Evolutionary conservation across 2,797 vertebrate species (phyloP).

Genomic region (Poecilia wingei): DNA sequence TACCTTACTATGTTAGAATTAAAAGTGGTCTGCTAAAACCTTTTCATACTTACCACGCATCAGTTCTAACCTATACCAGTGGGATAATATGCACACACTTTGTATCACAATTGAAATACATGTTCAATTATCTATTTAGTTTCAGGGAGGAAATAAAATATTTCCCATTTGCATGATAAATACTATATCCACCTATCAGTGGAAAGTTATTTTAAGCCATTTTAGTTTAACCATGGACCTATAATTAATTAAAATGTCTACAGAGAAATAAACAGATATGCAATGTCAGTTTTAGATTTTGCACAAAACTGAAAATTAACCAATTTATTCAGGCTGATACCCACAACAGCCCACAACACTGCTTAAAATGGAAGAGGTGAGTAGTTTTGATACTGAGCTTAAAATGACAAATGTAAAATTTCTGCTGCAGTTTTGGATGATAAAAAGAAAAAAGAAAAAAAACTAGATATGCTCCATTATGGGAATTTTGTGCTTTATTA

Average conservation of each 20-base stretch:
- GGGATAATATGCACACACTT: neutral
- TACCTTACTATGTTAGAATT: neutral
- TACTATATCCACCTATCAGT: neutral
- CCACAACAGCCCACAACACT: neutral
- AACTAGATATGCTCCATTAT: neutral
- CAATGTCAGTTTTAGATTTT: neutral
- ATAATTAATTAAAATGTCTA: neutral
- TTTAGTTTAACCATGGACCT: neutral
- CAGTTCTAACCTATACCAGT: neutral
- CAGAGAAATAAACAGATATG: neutral
- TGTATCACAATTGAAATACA: neutral
- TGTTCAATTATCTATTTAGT: neutral
- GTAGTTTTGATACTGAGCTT: neutral
- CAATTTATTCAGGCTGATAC: neutral
- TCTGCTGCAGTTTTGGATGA: neutral
- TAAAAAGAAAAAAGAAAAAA: neutral
- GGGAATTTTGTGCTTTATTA: slow-evolving; percentile 39
- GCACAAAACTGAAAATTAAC: neutral
- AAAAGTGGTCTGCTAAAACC: neutral
- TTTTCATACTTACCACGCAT: neutral
- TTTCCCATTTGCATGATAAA: neutral
- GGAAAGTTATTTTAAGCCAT: neutral
- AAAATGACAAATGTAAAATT: neutral
- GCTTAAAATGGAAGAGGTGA: neutral
- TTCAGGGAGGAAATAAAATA: neutral